Conservation (phyloP, 1,140 invertebrate genomes). For the Parapsyche elsis region DNA sequence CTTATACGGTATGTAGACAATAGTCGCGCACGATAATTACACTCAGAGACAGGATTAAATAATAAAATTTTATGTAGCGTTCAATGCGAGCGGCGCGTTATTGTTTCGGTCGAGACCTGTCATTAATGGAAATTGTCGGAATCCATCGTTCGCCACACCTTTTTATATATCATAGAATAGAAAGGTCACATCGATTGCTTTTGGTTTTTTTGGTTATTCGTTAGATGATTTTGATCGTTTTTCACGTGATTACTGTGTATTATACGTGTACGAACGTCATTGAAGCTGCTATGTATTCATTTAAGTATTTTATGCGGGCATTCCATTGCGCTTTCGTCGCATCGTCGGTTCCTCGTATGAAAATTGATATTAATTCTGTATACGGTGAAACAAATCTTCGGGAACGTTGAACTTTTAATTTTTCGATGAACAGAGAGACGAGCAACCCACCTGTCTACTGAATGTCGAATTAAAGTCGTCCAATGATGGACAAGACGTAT, state of each 20-base stretch:
- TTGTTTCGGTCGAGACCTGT: conserved; percentile 31
- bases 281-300: no score
- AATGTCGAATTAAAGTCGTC: conserved; percentile 28
- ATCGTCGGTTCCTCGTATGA: not conserved
- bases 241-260: no score
- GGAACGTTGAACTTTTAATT: conserved; percentile 28
- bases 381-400: not conserved
- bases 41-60: conserved; percentile 33
- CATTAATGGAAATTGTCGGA: conserved; percentile 35
- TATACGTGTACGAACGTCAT: no score
- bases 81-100: conserved; percentile 33
- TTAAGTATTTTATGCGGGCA: not conserved
- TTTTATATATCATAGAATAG: conserved; percentile 1
- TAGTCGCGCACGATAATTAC: conserved; percentile 28
- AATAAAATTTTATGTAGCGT: conserved; percentile 45
- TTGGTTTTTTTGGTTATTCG: not conserved
- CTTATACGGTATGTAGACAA: conserved; percentile 19
- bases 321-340: conserved; percentile 21
- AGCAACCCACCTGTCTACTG: conserved; percentile 21
- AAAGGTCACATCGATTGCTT: not conserved
- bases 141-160: conserved; percentile 3
- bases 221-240: no score
- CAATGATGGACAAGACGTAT: conserved; percentile 27
- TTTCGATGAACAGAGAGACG: not conserved
- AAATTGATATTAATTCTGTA: conserved; percentile 5